phyloP scores from a whole-genome alignment of 2,113 vertebrate genomes.

The Hydrochoerus hydrochaeris region DNA sequence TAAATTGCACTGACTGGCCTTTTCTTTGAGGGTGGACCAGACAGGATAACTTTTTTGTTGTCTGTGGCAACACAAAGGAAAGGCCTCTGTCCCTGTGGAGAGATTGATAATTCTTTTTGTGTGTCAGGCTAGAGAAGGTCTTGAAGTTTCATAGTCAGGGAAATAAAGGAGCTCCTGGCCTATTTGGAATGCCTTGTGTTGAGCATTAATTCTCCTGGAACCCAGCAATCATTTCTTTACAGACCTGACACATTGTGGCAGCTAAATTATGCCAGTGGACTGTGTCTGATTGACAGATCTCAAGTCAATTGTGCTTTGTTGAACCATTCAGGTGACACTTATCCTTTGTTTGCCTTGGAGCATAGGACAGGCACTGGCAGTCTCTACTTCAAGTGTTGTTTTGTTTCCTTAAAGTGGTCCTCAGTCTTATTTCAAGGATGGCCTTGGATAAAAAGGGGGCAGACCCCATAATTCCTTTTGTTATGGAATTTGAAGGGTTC shows the following conservation, averaged over 20 bases:
- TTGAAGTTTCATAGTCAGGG: slow-evolving; percentile 54
- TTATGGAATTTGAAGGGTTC: not conserved
- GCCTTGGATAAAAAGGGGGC: not conserved
- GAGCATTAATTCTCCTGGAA: slow-evolving; percentile 20
- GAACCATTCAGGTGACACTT: slow-evolving; percentile 1
- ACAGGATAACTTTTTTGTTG: slow-evolving; percentile 69
- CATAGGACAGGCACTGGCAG: not conserved
- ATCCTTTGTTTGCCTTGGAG: not conserved
- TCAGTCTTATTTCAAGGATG: not conserved
- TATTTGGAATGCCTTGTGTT: not conserved
- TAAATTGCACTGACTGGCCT: not conserved
- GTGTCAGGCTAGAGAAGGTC: slow-evolving; percentile 45
- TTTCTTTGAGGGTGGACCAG: slow-evolving; percentile 65
- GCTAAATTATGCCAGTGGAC: not conserved
- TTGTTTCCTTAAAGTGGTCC: not conserved
- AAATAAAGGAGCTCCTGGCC: slow-evolving; percentile 14
- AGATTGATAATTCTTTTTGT: slow-evolving; percentile 69
- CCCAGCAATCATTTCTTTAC: slow-evolving; percentile 26
- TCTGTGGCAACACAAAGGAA: slow-evolving; percentile 53
- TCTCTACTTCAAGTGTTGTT: not conserved
- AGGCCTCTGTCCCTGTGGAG: slow-evolving; percentile 63
- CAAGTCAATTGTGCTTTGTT: not conserved
- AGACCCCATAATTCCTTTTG: not conserved
- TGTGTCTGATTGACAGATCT: not conserved
- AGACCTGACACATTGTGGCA: not conserved